Percentiles rank a stretch among this genome's conserved stretches.
phyloP scores from a whole-genome alignment of 2,888 invertebrate species.

The Dysmachus trigonus region DNA sequence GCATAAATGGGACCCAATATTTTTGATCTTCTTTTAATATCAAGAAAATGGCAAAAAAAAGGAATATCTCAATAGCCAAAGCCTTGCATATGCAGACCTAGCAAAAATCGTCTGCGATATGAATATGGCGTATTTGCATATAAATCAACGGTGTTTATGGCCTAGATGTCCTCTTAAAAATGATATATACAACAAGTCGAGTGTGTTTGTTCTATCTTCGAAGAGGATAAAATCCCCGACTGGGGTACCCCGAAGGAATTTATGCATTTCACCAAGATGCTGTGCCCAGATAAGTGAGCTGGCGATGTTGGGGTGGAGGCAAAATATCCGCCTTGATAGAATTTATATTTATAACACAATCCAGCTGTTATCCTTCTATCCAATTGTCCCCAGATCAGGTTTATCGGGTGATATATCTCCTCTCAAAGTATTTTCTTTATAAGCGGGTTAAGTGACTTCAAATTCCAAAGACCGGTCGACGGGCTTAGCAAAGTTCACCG shows the following conservation, averaged over 20 bases:
- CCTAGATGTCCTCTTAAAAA: slow-evolving; percentile 51
- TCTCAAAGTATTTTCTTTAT: slow-evolving; percentile 4
- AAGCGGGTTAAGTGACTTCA: slow-evolving; percentile 39
- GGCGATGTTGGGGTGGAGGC: slow-evolving; percentile 12
- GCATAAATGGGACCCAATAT: slow-evolving; percentile 27
- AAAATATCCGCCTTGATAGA: slow-evolving; percentile 28
- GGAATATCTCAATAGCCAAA: slow-evolving; percentile 1
- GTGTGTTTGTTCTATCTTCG: slow-evolving; percentile 43
- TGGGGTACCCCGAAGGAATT: slow-evolving; percentile 32
- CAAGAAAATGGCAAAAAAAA: slow-evolving; percentile 5
- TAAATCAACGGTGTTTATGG: slow-evolving; percentile 51
- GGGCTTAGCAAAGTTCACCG: not conserved
- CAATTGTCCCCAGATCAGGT: slow-evolving; percentile 35
- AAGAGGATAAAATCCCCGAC: slow-evolving; percentile 22
- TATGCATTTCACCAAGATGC: slow-evolving; percentile 46
- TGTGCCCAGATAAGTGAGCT: slow-evolving; percentile 42
- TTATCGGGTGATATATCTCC: slow-evolving; percentile 33
- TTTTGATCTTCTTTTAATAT: slow-evolving; percentile 29
- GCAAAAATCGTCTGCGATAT: slow-evolving; percentile 35
- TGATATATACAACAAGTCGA: slow-evolving; percentile 49
- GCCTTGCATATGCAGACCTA: slow-evolving; percentile 18
- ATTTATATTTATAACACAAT: slow-evolving; percentile 41
- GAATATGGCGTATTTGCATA: slow-evolving; percentile 44
- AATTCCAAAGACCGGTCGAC: slow-evolving; percentile 20
- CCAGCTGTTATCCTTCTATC: slow-evolving; percentile 39